Evolutionary conservation across 2,888 invertebrate genomes (phyloP), one percentile per base, ranked within the genome.

Genomic region (Argyresthia goedartella): DNA sequence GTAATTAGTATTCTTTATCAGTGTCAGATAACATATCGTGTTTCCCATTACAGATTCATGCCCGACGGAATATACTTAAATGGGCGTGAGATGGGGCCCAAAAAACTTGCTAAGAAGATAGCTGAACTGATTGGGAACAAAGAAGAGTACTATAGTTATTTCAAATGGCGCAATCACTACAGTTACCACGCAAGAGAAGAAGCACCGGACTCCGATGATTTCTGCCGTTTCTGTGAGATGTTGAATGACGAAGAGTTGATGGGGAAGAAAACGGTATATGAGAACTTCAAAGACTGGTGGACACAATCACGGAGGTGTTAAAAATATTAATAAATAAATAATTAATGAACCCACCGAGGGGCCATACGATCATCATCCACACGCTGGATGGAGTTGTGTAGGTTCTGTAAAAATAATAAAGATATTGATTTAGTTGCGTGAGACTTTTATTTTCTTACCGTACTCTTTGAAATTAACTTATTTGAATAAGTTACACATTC

Each of bases 111-210:
- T 6, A n/a, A 39, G n/a, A 42, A 35, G 1, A 57, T 59, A 16
- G 25, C 53, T 8, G 50, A 45, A 9, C 25, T 58, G 39, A 55
- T 54, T 9, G 46, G 51, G 14, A 44, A 58, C 16, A 36, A 49
- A 3, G 51, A 52, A 9, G 44, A 50, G 25, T 59, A 59, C 50
- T 16, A 55, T 1, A 35, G 56, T 11, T 57, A 45, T 42, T 58
- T 58, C 49, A 54, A 49, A 10, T 59, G 58, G 58, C 50, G 47
- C 14, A 57, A 52, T 13, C 52, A 57, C 48, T 59, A 59, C 52
- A 45, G 48, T 4, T 57, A 45, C 36, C 33, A 56, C 39, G 33
- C 34, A 3, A 42, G 50, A 0, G 49, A 48, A 6, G 52, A 55
- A n/a, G 53, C 34, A 13, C 36, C 49, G 6, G 54, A 57, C 10